Conservation (phyloP, 1,140 invertebrate genomes). For the Vollenhovia emeryi region DNA sequence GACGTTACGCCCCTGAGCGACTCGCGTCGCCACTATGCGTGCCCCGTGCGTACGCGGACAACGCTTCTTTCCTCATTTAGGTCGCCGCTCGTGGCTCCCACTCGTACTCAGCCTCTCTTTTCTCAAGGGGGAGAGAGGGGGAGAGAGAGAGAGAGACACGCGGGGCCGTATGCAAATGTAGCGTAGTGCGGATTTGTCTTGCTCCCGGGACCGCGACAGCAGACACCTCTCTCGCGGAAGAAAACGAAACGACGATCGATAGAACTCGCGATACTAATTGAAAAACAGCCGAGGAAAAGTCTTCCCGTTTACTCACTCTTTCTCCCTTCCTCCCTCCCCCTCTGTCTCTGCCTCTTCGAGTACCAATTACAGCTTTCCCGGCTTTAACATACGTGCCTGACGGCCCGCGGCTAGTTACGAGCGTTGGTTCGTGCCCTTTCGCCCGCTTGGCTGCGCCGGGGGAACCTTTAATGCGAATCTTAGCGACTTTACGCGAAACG, state of each 20-base stretch:
- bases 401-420: conserved; percentile 44
- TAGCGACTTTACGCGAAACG: conserved; percentile 51
- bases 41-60: conserved; percentile 12
- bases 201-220: too few relatives aligned
- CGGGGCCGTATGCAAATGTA: conserved; percentile 51
- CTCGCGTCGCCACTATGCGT: conserved; percentile 36
- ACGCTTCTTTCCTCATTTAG: conserved; percentile 63
- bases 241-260: conserved; percentile 37
- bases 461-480: conserved; percentile 58
- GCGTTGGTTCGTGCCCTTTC: conserved; percentile 58
- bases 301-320: neutral
- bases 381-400: conserved; percentile 58
- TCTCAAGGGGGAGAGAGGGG: too few relatives aligned
- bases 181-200: conserved; percentile 42
- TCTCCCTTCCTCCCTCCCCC: neutral
- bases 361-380: conserved; percentile 64
- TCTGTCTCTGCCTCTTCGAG: neutral
- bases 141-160: neutral
- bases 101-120: conserved; percentile 33
- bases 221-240: conserved; percentile 5
- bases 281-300: conserved; percentile 38
- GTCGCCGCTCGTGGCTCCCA: conserved; percentile 25
- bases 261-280: conserved; percentile 58
- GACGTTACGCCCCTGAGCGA: conserved; percentile 54
- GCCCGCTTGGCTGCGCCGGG: neutral